Base-by-base conservation (phyloP, 2,888 invertebrate genomes). In the Ypsolopha scabrella region DNA sequence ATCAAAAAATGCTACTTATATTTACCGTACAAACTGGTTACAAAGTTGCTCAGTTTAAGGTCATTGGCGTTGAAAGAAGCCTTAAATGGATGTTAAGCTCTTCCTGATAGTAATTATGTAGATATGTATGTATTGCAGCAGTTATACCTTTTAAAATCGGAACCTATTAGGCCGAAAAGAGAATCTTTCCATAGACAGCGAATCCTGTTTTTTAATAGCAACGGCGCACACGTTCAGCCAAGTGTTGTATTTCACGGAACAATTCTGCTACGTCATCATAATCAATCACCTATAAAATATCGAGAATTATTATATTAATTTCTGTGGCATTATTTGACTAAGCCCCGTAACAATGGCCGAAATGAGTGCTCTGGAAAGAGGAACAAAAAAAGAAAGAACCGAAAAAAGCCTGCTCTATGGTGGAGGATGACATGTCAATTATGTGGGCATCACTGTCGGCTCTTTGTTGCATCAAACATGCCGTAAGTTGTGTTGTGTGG, bases 221-320 rank as follows among this genome's bases (percentile, higher is more conserved):
- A 55, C 41, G 52, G 6, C 43, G 34, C 45, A 24, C 41, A 24
- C 36, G 10, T 34, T 41, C 53, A 57, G 55, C 54, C 56, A 64
- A 67, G 59, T 64, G 62, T 60, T 62, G 55, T 53, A 41, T 62
- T 62, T 60, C 60, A 61, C 64, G 60, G 60, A 61, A 56, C 58
- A 58, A 68, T 74, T 73, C 62, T 57, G 82, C 82, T 57, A 58
- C 65, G 71, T 85, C 85, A 85, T 65, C 64, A 69, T 75, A 81
- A 85, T 85, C 85, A 85, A 85, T 85, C 85, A 85, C 80, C 78
- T 75, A 78, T 74, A 72, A 72, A 73, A 75, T 75, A 77, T 78
- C 70, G 64, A 75, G 38, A 78, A 80, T 82, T 78, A 79, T 77
- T 80, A 81, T 79, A 85, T 85, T 85, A 85, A 83, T 85, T 77